Percentiles rank a stretch among this genome's conserved stretches.
Evolutionary conservation across 1,140 invertebrate genomes (phyloP).

Genomic region (Drosophila persimilis): DNA sequence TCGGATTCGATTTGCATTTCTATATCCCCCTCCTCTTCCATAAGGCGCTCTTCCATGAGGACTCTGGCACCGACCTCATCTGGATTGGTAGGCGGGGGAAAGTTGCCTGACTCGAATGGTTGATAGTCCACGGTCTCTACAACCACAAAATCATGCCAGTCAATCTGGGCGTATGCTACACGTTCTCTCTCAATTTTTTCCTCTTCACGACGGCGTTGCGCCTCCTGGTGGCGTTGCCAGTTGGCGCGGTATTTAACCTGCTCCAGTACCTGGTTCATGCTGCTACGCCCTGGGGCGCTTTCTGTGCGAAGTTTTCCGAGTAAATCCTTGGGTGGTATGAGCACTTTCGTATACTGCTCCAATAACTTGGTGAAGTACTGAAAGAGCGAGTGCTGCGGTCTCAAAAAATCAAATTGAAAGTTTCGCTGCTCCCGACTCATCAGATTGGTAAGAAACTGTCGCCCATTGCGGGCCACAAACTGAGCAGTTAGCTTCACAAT

Average conservation of each 20-base stretch:
- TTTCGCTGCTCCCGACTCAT: slow-evolving; percentile 99
- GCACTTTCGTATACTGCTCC: slow-evolving; percentile 98
- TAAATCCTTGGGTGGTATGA: slow-evolving; percentile 97
- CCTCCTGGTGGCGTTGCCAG: slow-evolving; percentile 97
- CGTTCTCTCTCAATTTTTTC: slow-evolving; percentile 97
- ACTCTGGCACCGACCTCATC: slow-evolving; percentile 97
- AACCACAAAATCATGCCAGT: slow-evolving; percentile 99
- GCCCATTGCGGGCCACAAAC: slow-evolving; percentile 98
- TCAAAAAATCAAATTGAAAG: slow-evolving; percentile 99
- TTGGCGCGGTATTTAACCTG: slow-evolving; percentile 97
- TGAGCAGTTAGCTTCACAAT: slow-evolving; percentile 99
- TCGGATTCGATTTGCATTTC: slow-evolving; percentile 88
- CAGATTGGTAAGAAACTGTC: slow-evolving; percentile 98
- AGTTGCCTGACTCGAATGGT: slow-evolving; percentile 96
- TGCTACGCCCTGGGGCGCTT: slow-evolving; percentile 83
- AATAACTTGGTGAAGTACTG: slow-evolving; percentile 99
- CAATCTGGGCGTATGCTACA: slow-evolving; percentile 98
- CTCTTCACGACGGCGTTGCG: slow-evolving; percentile 95
- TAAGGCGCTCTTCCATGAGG: slow-evolving; percentile 88
- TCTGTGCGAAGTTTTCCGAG: slow-evolving; percentile 92
- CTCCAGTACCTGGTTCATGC: slow-evolving; percentile 91
- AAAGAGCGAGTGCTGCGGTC: slow-evolving; percentile 99
- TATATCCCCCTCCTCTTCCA: slow-evolving; percentile 85
- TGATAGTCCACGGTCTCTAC: slow-evolving; percentile 99
- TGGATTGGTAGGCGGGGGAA: slow-evolving; percentile 98